phyloP scores from a whole-genome alignment of 1,140 invertebrate species.

The Drosophila pallidifrons region DNA sequence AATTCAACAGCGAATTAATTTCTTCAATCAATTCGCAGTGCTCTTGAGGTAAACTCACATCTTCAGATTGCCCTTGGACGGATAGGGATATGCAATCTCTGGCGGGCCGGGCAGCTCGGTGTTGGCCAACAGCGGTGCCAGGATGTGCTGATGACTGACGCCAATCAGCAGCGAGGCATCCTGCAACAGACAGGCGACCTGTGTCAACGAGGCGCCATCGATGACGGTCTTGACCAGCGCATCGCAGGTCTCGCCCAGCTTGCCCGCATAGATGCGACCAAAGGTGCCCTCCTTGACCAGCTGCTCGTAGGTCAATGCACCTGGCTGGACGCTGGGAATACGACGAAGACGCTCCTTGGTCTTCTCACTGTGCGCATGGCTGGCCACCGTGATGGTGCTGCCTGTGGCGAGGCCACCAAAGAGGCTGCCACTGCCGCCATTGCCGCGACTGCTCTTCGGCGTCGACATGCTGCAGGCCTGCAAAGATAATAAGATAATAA shows the following conservation, averaged over 20 bases:
- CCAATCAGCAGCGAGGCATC: constrained; percentile 94
- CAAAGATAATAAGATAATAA: background rate
- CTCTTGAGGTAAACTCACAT: constrained; percentile 87
- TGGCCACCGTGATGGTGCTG: constrained; percentile 74
- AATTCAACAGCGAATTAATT: constrained; percentile 24
- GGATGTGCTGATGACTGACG: constrained; percentile 92
- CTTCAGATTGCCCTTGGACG: constrained; percentile 94
- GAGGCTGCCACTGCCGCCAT: constrained; percentile 83
- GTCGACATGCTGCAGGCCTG: constrained; percentile 86
- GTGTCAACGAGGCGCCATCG: constrained; percentile 93
- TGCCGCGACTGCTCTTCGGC: constrained; percentile 80
- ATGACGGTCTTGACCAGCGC: constrained; percentile 93
- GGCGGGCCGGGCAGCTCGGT: constrained; percentile 90
- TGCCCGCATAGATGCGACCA: constrained; percentile 91
- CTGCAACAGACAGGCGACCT: constrained; percentile 92
- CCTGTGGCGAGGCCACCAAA: constrained; percentile 70
- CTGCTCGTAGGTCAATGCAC: constrained; percentile 88
- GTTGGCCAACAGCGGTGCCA: constrained; percentile 92
- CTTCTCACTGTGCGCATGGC: constrained; percentile 64
- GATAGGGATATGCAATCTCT: constrained; percentile 92
- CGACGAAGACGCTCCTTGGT: constrained; percentile 89
- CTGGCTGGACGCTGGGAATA: constrained; percentile 88
- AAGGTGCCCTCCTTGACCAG: constrained; percentile 93
- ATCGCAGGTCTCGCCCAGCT: constrained; percentile 90
- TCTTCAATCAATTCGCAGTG: too few relatives aligned